Percentiles rank a stretch among this genome's conserved stretches.
phyloP scores from a whole-genome alignment of 2,797 vertebrate genomes.

The Prunella strophiata region DNA sequence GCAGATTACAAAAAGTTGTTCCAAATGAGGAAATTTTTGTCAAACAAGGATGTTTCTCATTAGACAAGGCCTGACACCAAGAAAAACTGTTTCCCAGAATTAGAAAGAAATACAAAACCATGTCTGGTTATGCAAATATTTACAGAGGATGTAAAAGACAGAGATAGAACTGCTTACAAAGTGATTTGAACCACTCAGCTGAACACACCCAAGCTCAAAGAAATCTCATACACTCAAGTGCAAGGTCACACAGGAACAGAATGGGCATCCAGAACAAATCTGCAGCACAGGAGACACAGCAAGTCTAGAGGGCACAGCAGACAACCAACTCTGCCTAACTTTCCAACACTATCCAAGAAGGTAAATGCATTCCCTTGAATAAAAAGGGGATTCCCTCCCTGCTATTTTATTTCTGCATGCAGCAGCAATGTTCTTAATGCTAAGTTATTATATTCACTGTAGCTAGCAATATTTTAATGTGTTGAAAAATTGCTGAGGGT shows the following conservation, averaged over 20 bases:
- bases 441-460: background rate
- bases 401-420: background rate
- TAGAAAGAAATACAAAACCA: background rate
- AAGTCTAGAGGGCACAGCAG: rapidly evolving
- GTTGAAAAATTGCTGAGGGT: background rate
- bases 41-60: background rate
- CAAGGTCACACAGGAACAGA: background rate
- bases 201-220: background rate
- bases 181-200: background rate
- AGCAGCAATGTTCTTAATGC: background rate
- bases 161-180: background rate
- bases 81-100: background rate
- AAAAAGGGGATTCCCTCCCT: background rate
- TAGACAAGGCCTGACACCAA: background rate
- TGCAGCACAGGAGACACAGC: background rate
- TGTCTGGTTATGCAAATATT: background rate
- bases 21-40: background rate
- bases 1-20: background rate
- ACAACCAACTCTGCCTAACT: background rate
- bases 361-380: background rate
- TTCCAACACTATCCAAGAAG: background rate
- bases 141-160: background rate
- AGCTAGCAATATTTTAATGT: background rate
- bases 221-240: background rate
- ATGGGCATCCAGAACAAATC: background rate